Evolutionary conservation across 1,140 invertebrate genomes (phyloP).

Genomic region (Drosophila tristis): DNA sequence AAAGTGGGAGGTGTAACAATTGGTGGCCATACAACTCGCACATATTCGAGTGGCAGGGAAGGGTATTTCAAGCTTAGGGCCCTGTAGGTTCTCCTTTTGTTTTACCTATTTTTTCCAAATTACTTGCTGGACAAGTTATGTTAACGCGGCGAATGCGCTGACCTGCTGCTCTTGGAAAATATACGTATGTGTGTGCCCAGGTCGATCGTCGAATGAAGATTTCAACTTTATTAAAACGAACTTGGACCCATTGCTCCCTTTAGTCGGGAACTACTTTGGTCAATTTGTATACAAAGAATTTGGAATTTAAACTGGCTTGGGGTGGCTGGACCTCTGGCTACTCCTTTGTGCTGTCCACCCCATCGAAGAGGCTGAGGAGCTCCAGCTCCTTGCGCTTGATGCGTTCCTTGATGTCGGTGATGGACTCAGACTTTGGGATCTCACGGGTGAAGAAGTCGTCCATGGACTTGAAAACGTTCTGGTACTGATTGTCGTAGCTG

Average conservation of each 20-base stretch:
- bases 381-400: constrained; percentile 74
- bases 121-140: constrained; percentile 18
- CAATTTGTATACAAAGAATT: constrained; percentile 32
- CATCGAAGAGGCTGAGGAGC: constrained; percentile 69
- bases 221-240: neutral
- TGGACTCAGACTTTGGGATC: constrained; percentile 65
- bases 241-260: neutral
- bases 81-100: too few species aligned
- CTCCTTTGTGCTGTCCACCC: constrained; percentile 36
- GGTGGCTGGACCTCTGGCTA: neutral
- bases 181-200: neutral
- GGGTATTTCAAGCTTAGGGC: too few species aligned
- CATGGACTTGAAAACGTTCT: constrained; percentile 69
- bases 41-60: too few species aligned
- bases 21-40: too few species aligned
- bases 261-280: too few species aligned
- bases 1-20: too few species aligned
- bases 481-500: constrained; percentile 37
- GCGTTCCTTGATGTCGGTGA: constrained; percentile 64
- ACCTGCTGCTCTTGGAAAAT: neutral
- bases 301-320: constrained; percentile 2
- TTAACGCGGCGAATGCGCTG: constrained; percentile 1
- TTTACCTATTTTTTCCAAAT: constrained; percentile 12
- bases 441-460: constrained; percentile 69
- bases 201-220: neutral